Evolutionary conservation across 1,140 invertebrate species (phyloP).

Genomic region (Euura saliciscinereae): DNA sequence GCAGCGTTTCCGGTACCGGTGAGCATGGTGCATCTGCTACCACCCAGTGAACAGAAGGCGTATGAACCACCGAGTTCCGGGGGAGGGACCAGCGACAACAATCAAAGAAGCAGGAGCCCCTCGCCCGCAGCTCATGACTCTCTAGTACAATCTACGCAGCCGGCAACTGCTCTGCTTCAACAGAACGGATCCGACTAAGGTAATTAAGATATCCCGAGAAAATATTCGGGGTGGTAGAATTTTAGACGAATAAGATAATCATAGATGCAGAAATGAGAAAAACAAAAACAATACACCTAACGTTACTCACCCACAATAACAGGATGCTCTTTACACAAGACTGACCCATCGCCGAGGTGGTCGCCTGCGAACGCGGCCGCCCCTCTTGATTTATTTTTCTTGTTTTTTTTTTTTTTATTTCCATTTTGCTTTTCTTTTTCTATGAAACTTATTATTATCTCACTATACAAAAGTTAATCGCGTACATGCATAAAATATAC

Average conservation of each 20-base stretch:
- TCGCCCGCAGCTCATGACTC: slow-evolving; percentile 45
- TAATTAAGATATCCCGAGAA: too few species aligned
- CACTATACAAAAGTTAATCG: too few species aligned
- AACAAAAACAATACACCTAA: too few species aligned
- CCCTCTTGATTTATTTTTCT: too few species aligned
- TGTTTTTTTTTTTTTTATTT: too few species aligned
- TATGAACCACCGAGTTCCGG: slow-evolving; percentile 32
- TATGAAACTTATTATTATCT: too few species aligned
- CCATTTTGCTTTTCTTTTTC: too few species aligned
- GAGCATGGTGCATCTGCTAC: slow-evolving; percentile 81
- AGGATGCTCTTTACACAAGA: not conserved
- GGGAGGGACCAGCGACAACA: slow-evolving; percentile 20
- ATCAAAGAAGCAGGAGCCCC: slow-evolving; percentile 38
- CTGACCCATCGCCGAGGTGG: not conserved
- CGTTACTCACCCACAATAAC: not conserved
- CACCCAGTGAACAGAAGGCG: slow-evolving; percentile 73
- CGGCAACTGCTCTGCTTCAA: slow-evolving; percentile 51
- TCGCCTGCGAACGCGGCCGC: too few species aligned
- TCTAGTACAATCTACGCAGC: slow-evolving; percentile 39
- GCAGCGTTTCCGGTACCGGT: slow-evolving; percentile 81
- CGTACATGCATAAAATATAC: too few species aligned
- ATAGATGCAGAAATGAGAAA: too few species aligned
- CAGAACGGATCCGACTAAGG: slow-evolving; percentile 53
- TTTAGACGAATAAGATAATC: too few species aligned
- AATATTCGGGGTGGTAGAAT: too few species aligned